Evolutionary conservation across 2,888 invertebrate genomes (phyloP).

Genomic region (Eupeodes latifasciatus): DNA sequence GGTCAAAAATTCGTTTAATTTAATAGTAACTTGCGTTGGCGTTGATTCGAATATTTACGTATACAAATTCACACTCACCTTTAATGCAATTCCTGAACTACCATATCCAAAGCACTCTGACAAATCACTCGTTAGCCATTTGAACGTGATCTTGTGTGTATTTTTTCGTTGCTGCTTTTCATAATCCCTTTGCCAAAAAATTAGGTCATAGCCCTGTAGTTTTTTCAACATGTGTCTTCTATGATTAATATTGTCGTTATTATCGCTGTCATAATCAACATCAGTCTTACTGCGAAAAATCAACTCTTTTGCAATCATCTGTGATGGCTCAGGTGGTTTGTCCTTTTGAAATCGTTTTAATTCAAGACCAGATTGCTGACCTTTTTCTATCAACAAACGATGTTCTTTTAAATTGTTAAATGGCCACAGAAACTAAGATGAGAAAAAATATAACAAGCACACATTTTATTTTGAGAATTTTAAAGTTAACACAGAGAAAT

Average conservation of each 20-base stretch:
- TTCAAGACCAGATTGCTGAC: slow-evolving; percentile 83
- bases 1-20: neutral
- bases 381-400: slow-evolving; percentile 86
- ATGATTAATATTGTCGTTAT: slow-evolving; percentile 31
- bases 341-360: slow-evolving; percentile 82
- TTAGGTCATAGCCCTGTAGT: slow-evolving; percentile 52
- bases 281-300: slow-evolving; percentile 60
- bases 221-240: slow-evolving; percentile 57
- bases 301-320: slow-evolving; percentile 78
- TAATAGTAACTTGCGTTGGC: no score
- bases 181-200: slow-evolving; percentile 55
- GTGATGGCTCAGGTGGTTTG: slow-evolving; percentile 79
- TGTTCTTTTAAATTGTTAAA: slow-evolving; percentile 89
- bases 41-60: no score
- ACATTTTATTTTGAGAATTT: neutral
- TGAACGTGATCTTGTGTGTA: slow-evolving; percentile 86
- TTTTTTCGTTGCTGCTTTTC: slow-evolving; percentile 72
- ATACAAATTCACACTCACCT: slow-evolving; percentile 79
- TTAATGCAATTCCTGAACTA: slow-evolving; percentile 87
- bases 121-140: slow-evolving; percentile 94
- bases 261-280: slow-evolving; percentile 22
- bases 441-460: slow-evolving; percentile 19
- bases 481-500: no score
- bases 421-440: slow-evolving; percentile 90
- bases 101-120: slow-evolving; percentile 93